Evolutionary conservation across 2,888 invertebrate species (phyloP).

Genomic region (Geophilus truncorum): DNA sequence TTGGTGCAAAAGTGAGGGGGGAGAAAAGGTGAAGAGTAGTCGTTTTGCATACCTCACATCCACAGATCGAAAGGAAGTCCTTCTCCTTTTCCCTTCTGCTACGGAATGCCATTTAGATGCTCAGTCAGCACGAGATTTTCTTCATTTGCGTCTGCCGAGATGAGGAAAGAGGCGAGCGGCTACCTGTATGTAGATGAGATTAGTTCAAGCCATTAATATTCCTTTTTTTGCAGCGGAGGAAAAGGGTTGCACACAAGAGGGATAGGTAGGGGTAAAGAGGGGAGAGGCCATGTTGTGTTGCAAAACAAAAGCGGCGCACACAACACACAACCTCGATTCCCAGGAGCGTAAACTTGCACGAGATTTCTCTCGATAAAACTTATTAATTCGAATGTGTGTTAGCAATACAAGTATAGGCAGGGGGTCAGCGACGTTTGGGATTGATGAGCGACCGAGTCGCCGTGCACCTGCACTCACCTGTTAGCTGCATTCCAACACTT

Average conservation of each 20-base stretch:
- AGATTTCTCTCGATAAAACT: background rate
- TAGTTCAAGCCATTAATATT: constrained; percentile 13
- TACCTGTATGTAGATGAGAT: constrained; percentile 12
- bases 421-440: no score
- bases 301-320: background rate
- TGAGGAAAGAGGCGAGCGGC: background rate
- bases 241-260: constrained; percentile 15
- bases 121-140: background rate
- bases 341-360: background rate
- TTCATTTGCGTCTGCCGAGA: background rate
- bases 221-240: background rate
- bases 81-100: background rate
- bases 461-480: background rate
- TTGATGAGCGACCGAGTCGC: no score
- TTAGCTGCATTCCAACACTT: background rate
- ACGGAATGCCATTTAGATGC: background rate
- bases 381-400: background rate
- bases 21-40: background rate
- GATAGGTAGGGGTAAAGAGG: constrained; percentile 5
- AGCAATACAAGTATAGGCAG: no score
- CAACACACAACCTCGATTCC: background rate
- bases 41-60: background rate
- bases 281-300: constrained; percentile 4
- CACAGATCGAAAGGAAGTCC: no score
- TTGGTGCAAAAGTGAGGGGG: constrained; percentile 9